Conservation (phyloP, 2,113 vertebrate genomes). For the Trinectes maculatus region DNA sequence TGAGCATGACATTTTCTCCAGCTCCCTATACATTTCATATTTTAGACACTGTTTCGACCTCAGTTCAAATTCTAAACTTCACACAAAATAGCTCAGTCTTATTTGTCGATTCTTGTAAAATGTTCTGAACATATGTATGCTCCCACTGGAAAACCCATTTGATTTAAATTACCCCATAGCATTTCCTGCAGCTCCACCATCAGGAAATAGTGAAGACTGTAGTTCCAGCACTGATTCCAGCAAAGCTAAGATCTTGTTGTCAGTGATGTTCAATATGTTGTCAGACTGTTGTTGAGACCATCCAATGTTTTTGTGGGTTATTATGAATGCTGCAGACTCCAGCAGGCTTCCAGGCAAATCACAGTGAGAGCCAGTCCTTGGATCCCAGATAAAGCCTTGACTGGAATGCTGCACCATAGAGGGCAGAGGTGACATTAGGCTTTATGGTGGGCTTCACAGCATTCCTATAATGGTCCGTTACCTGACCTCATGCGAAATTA, state of each 20-base stretch:
- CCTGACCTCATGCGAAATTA: not conserved
- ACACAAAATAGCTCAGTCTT: not conserved
- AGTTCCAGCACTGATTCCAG: constrained; percentile 12
- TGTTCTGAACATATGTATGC: not conserved
- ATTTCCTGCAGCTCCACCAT: constrained; percentile 32
- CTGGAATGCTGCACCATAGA: constrained; percentile 40
- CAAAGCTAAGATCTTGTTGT: constrained; percentile 4
- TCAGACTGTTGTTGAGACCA: constrained; percentile 1
- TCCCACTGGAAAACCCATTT: constrained; percentile 10
- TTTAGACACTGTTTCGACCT: not conserved
- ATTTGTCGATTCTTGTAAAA: not conserved
- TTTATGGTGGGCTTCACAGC: constrained; percentile 32
- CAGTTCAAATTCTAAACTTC: not conserved
- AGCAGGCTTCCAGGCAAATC: constrained; percentile 22
- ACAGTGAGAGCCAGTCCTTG: constrained; percentile 28
- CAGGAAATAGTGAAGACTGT: not conserved
- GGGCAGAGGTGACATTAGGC: constrained; percentile 37
- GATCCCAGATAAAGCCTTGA: constrained; percentile 59
- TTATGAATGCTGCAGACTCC: constrained; percentile 11
- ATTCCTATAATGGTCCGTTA: not conserved
- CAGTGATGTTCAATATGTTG: not conserved
- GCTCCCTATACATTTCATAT: not conserved
- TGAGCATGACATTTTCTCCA: not conserved
- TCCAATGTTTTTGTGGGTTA: constrained; percentile 11
- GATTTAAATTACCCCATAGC: constrained; percentile 24